Conservation (phyloP, 2,888 invertebrate genomes). For the Coelogynopora nodosa region DNA sequence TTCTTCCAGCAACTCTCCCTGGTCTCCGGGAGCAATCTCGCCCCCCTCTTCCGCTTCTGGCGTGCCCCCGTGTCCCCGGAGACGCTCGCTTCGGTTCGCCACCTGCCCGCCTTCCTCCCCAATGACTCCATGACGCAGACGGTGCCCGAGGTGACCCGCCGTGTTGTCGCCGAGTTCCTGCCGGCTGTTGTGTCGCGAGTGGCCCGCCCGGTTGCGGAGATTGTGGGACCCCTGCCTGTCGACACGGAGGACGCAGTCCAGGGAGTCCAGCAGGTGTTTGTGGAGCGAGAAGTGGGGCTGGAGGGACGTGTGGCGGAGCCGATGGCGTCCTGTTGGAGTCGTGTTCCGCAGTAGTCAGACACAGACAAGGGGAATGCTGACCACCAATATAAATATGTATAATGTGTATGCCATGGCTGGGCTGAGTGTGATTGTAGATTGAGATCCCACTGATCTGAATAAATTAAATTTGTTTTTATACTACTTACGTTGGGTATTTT, state of each 20-base stretch:
- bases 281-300: background rate
- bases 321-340: background rate
- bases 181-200: background rate
- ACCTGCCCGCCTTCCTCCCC: constrained; percentile 15
- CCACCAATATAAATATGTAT: no score
- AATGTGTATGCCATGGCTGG: no score
- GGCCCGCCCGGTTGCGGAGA: background rate
- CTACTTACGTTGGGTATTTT: no score
- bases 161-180: background rate
- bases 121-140: constrained; percentile 32
- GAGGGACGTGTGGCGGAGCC: background rate
- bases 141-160: background rate
- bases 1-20: constrained; percentile 48
- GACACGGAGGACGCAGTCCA: background rate
- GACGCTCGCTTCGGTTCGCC: background rate
- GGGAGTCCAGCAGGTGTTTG: background rate
- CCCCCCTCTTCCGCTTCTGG: constrained; percentile 50
- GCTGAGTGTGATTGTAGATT: no score
- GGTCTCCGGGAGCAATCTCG: constrained; percentile 46
- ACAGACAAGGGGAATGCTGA: no score
- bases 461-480: no score
- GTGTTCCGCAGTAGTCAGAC: no score
- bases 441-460: no score
- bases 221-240: background rate
- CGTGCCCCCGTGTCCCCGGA: constrained; percentile 48